Base-by-base conservation (phyloP, 2,113 vertebrate species). In the Polypterus bichir region DNA sequence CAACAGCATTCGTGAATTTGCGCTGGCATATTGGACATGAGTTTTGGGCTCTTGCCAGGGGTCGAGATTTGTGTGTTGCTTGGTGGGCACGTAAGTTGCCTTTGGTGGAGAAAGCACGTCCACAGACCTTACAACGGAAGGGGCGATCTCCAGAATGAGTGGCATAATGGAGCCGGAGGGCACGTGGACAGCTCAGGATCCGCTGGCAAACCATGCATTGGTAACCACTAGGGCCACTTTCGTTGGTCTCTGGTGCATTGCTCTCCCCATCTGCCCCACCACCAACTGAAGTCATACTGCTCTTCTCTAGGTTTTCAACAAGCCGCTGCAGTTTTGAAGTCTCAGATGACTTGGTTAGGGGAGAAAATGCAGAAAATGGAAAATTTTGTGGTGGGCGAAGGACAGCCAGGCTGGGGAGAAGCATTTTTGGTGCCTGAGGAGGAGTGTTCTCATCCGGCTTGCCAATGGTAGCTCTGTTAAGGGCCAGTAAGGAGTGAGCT, bases 11-110 rank as follows among this genome's bases (percentile, higher is more conserved):
- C 51, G 92, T 92, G 74, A 95, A 94, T 68, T 92, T 93, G 62
- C 91, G 91, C 60, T 92, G 91, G 75, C 92, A 96, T 62, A 96
- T 83, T 0, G 92, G 92, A 69, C 92, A 96, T 59, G 92, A 96
- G 82, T 94, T 92, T 51, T 90, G 79, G 10, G 88, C 86, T 3
- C 90, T 86, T 64, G 87, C 76, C 1, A 88, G 81, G 1, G 91
- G 87, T 48, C 89, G 89, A n/a, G 89, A 79, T 10, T 90, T 89
- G 73, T 94, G 91, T 57, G 87, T 91, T 67, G 90, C 91, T 3
- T 91, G 79, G 72, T 93, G 92, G 6, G 91, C 89, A 7, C 91
- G 83, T 6, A 96, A 85, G 69, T 92, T 93, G 4, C 91, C 89
- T 54, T 92, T 87, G 5, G 91, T 95, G 63, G 92, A 92, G 66